Base-by-base conservation (phyloP, 2,888 invertebrate genomes). In the Catotricha subobsoleta region DNA sequence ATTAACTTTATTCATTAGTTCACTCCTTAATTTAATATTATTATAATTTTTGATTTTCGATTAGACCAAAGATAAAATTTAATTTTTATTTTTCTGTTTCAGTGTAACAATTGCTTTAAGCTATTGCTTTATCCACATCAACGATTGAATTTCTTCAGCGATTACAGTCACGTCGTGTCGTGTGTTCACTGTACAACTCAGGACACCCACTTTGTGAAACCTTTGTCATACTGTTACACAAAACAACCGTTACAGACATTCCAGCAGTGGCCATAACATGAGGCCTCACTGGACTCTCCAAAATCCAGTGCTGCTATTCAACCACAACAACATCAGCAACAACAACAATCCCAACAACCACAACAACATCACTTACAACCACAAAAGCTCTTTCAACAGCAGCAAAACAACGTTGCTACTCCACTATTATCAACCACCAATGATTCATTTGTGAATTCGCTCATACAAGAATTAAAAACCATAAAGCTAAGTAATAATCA, bases 191-290 rank as follows among this genome's bases (percentile, higher is more conserved):
- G 94, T 70, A 77, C 81, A 54, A 75, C 78, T 41, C 71, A 81
- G 53, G 94, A 94, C 67, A 82, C 83, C 43, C 94, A 95, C 69
- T 94, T 94, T 68, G 88, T 92, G 51, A 91, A 91, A 68, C 83
- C 88, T 41, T 68, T 94, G 56, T 69, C 73, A 48, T 76, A 77
- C 64, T 84, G 84, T 69, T 87, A 80, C 72, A 74, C 80, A 54
- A 78, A 81, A 65, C 76, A 76, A 68, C 67, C 67, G 41, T 68
- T 67, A 57, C 71, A 72, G 64, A 67, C 76, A 50, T 69, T 67
- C 64, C 76, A 77, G 66, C 72, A 77, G 76, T 80, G 81, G 80
- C 83, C 84, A 79, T 86, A 84, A 83, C 84, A 77, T 71, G 67
- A 74, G 72, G 78, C 72, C 71, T 69, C 72, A 71, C 69, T 72